Evolutionary conservation across 1,140 invertebrate genomes (phyloP).

Genomic region (Drosophila sucinea): DNA sequence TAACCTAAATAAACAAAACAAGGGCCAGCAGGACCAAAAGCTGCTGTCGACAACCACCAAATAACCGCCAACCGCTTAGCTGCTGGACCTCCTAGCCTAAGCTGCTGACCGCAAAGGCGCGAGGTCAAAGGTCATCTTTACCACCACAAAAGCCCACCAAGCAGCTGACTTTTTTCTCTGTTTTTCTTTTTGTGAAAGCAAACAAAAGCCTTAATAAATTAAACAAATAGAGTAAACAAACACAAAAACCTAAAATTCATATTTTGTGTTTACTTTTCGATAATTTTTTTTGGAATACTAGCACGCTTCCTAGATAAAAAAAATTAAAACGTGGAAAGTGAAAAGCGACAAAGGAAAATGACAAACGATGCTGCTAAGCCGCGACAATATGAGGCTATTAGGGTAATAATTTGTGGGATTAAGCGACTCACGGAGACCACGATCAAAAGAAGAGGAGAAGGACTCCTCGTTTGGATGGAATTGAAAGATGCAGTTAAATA

Average conservation of each 20-base stretch:
- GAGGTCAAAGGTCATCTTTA: slow-evolving; percentile 52
- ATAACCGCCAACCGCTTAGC: slow-evolving; percentile 34
- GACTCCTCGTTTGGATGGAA: background rate
- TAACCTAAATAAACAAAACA: slow-evolving; percentile 32
- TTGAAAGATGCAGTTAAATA: slow-evolving; percentile 1
- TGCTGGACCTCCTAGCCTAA: slow-evolving; percentile 54
- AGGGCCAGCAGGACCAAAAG: slow-evolving; percentile 2
- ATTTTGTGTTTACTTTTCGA: slow-evolving; percentile 69
- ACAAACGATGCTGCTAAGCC: slow-evolving; percentile 70
- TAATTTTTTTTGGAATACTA: slow-evolving; percentile 58
- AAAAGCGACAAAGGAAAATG: slow-evolving; percentile 30
- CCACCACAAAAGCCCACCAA: slow-evolving; percentile 39
- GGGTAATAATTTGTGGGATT: slow-evolving; percentile 79
- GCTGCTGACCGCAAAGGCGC: slow-evolving; percentile 55
- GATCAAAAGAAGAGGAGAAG: background rate
- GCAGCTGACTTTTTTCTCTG: slow-evolving; percentile 17
- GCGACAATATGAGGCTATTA: slow-evolving; percentile 75
- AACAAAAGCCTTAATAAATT: slow-evolving; percentile 53
- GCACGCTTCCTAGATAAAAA: slow-evolving; percentile 21
- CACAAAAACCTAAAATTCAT: slow-evolving; percentile 46
- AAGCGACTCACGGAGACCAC: slow-evolving; percentile 10
- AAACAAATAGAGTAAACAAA: slow-evolving; percentile 56
- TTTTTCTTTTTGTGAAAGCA: slow-evolving; percentile 24
- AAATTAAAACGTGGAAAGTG: slow-evolving; percentile 8
- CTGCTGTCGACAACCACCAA: slow-evolving; percentile 32